Conservation (phyloP, 2,113 vertebrate genomes). For the Pogonocichla stellata region DNA sequence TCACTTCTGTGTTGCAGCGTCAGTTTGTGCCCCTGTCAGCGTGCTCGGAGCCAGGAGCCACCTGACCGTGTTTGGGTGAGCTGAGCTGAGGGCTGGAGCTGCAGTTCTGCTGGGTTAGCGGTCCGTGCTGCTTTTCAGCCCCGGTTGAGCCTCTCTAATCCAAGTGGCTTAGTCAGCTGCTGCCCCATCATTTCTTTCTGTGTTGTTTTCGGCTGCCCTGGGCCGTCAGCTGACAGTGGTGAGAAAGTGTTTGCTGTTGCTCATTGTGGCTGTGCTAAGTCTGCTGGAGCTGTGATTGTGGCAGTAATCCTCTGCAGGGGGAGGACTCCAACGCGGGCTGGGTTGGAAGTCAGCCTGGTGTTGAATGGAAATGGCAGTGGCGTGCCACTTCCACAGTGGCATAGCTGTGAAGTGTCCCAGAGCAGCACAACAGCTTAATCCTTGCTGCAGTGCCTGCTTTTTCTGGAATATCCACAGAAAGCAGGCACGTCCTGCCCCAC, state of each 20-base stretch:
- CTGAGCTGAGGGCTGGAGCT: background rate
- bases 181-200: slow-evolving; percentile 27
- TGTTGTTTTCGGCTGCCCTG: background rate
- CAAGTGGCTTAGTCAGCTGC: background rate
- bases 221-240: background rate
- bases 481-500: fast-evolving
- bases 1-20: fast-evolving
- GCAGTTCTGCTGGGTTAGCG: slow-evolving; percentile 1
- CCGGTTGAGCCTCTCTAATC: slow-evolving; percentile 18
- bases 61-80: background rate
- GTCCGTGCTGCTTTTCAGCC: background rate
- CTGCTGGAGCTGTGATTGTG: background rate
- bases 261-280: background rate
- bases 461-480: no score
- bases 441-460: background rate
- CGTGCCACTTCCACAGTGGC: fast-evolving
- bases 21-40: fast-evolving
- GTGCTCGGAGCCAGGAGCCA: fast-evolving
- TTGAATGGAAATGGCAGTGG: background rate
- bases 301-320: background rate
- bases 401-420: background rate
- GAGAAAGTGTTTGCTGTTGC: background rate
- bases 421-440: background rate
- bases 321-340: background rate
- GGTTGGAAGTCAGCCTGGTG: background rate